Percentiles rank a stretch among this genome's conserved stretches.
Evolutionary conservation across 2,888 invertebrate genomes (phyloP).

Genomic region (Monochamus alternatus): DNA sequence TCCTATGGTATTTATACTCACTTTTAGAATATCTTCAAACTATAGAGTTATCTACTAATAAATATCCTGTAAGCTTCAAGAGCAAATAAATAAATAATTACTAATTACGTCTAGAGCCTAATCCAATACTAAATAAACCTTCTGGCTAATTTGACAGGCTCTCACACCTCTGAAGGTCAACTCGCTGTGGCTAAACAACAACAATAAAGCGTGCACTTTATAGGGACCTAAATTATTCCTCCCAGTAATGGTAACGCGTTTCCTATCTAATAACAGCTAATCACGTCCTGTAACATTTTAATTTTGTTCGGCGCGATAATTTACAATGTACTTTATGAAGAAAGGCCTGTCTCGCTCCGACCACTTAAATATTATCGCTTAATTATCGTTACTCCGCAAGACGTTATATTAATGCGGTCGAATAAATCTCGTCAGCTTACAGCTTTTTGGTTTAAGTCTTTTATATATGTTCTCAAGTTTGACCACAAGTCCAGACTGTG

Average conservation of each 20-base stretch:
- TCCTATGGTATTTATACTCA: too few relatives aligned
- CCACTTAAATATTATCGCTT: slow-evolving; percentile 50
- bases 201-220: slow-evolving; percentile 42
- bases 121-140: not conserved
- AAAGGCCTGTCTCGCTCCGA: slow-evolving; percentile 27
- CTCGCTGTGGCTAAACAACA: slow-evolving; percentile 21
- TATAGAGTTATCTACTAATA: too few relatives aligned
- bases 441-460: slow-evolving; percentile 40
- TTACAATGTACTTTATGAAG: slow-evolving; percentile 40
- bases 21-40: too few relatives aligned
- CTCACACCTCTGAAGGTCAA: not conserved
- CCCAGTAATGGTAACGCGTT: slow-evolving; percentile 17
- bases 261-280: slow-evolving; percentile 39
- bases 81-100: not conserved
- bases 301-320: slow-evolving; percentile 47
- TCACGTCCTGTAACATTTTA: slow-evolving; percentile 47
- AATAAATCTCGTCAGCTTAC: slow-evolving; percentile 51
- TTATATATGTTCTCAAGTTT: slow-evolving; percentile 41
- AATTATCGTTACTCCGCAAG: slow-evolving; percentile 46
- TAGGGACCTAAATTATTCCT: slow-evolving; percentile 39
- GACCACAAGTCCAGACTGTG: slow-evolving; percentile 38
- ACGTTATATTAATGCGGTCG: slow-evolving; percentile 40
- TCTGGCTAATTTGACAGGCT: not conserved
- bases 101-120: not conserved
- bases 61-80: too few relatives aligned